Evolutionary conservation across 1,140 invertebrate genomes (phyloP).

Genomic region (Zaprionus capensis): DNA sequence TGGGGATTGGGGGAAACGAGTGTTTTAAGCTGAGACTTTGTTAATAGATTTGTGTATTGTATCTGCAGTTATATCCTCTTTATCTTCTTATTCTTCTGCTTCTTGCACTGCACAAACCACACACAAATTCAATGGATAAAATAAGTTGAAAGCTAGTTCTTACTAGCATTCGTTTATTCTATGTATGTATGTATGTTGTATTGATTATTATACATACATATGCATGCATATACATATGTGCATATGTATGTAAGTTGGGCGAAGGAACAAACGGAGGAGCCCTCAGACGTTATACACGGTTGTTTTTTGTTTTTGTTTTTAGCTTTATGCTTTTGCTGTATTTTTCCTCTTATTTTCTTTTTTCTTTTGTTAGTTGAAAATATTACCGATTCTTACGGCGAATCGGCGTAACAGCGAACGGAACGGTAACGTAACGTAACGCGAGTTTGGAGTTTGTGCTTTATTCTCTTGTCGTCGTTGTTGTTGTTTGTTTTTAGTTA

Average conservation of each 20-base stretch:
- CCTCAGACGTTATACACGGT: constrained; percentile 42
- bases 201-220: constrained; percentile 67
- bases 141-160: constrained; percentile 59
- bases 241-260: constrained; percentile 31
- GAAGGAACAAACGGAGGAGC: constrained; percentile 28
- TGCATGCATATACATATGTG: constrained; percentile 30
- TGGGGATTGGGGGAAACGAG: neutral
- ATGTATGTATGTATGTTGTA: constrained; percentile 52
- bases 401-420: constrained; percentile 54
- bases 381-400: constrained; percentile 46
- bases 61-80: constrained; percentile 26
- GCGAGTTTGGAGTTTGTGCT: constrained; percentile 49
- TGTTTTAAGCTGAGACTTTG: constrained; percentile 12
- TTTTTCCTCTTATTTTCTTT: constrained; percentile 2
- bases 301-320: constrained; percentile 36
- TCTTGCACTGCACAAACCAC: constrained; percentile 54
- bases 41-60: constrained; percentile 22
- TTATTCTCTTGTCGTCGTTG: constrained; percentile 26
- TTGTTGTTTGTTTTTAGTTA: constrained; percentile 79
- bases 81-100: constrained; percentile 31
- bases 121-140: constrained; percentile 60
- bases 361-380: constrained; percentile 22
- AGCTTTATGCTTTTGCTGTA: constrained; percentile 4
- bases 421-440: constrained; percentile 55
- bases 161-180: constrained; percentile 62